phyloP scores from a whole-genome alignment of 2,113 vertebrate genomes.

The cattle (Bos taurus) region ARS-UCD2.0 NC_037357.1:65095501-65096000 shows the following conservation, averaged over 20 bases:
- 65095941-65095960: background rate
- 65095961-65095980: background rate
- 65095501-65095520: background rate
- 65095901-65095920: background rate
- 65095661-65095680: background rate
- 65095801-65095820: background rate
- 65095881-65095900: background rate
- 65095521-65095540: background rate
- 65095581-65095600: background rate
- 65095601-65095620: background rate
- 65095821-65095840: background rate
- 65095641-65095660: background rate
- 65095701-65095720: background rate
- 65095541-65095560: background rate
- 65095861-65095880: background rate
- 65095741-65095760: background rate
- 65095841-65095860: background rate
- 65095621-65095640: background rate
- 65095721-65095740: background rate
- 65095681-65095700: background rate
- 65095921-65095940: background rate
- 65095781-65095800: background rate
- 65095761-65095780: background rate
- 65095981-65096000: background rate
- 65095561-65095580: background rate